Base-by-base conservation (phyloP, 2,797 vertebrate species). In the Intellagama lesueurii region DNA sequence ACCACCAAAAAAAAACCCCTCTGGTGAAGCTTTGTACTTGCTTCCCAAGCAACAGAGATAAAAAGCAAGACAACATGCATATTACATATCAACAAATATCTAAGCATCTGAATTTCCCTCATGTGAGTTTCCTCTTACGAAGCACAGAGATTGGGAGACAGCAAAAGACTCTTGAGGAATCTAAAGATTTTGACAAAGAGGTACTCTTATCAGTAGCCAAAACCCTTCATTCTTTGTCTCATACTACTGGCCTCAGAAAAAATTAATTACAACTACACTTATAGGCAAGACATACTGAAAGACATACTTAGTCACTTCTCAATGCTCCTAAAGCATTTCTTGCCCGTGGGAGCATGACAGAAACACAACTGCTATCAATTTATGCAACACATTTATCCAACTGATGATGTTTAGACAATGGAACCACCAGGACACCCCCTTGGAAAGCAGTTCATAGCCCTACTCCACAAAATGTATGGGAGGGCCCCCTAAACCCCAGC, bases 231-330 rank as follows among this genome's bases (percentile, higher is more conserved):
- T 56, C 52, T 52, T 90, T 66, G 60, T 56, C 40, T 66, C 24
- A 14, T 22, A 19, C 5, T 24, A 78, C 64, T 80, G 56, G 72
- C 66, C 72, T 75, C 47, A 81, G 86, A 81, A n/a, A 85, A 75
- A 85, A 81, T 85, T 75, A 85, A 81, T 88, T 85, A 75, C 28
- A 69, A 40, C 83, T 69, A 76, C 82, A 88, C 32, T 44, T 81
- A 75, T 24, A 75, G 77, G 60, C 22, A 68, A 76, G 56, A 85
- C 17, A 8, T 56, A n/a, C 56, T 81, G 60, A 35, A 85, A 81
- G 69, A 66, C 40, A 28, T 84, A 68, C 56, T 52, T 26, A 78
- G 81, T 83, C 75, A 83, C 17, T 14, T 69, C 32, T 56, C 28
- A 76, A 16, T 75, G 60, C 4, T 76, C 60, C 60, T 44, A 81